A percentile compares a stretch with the other conserved stretches of the same genome.
Conservation (phyloP, 2,113 vertebrate genomes). For the Heterocephalus glaber region DNA sequence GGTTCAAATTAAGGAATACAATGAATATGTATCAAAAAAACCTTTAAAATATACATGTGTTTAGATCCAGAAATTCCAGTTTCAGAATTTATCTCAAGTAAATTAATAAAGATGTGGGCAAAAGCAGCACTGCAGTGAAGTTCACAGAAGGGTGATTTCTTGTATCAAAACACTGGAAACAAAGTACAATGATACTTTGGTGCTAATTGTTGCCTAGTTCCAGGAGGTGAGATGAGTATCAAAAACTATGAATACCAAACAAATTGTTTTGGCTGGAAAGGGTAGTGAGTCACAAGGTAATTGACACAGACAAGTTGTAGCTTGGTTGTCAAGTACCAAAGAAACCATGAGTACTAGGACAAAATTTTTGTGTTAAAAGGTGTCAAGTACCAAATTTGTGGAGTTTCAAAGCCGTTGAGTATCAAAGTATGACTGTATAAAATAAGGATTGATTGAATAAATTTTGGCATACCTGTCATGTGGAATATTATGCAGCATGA, state of each 20-base stretch:
- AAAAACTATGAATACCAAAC: neutral
- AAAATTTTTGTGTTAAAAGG: neutral
- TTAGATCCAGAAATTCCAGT: conserved; percentile 41
- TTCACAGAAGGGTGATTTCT: neutral
- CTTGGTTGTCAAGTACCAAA: neutral
- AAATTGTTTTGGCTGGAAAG: neutral
- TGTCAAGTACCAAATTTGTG: neutral
- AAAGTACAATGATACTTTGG: neutral
- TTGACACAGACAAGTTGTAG: neutral
- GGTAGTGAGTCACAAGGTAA: neutral
- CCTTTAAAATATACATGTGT: conserved; percentile 13
- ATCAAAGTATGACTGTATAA: neutral
- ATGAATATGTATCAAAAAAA: neutral
- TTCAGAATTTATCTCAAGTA: conserved; percentile 47
- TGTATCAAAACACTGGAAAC: conserved; percentile 18
- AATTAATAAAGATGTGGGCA: neutral
- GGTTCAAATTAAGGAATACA: conserved; percentile 38
- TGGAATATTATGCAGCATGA: conserved; percentile 13
- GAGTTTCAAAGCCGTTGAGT: neutral
- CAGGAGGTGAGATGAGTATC: neutral
- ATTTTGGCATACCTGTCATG: neutral
- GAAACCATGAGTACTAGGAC: neutral
- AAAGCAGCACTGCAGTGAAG: conserved; percentile 36
- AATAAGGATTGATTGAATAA: conserved; percentile 25
- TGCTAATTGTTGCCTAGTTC: neutral